Base-by-base conservation (phyloP, 1,140 invertebrate genomes). In the Drosophila lowei region DNA sequence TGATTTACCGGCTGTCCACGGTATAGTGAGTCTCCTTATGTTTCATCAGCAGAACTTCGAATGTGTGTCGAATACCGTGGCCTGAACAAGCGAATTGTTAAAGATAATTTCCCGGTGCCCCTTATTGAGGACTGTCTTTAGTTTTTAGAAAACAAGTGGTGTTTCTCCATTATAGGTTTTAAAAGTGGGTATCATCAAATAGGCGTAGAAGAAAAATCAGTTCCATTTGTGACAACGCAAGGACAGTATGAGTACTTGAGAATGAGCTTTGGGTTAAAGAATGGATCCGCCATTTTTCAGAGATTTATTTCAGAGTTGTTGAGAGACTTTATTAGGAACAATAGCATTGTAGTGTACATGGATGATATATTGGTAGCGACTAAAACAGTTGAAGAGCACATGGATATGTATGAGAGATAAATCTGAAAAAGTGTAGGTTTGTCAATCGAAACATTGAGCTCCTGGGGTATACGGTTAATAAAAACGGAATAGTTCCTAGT, bases 21-120 rank as follows among this genome's bases (percentile, higher is more conserved):
- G 2, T 18, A 18, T 9, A 52, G 25, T 25, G 23, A 47, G 23
- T 23, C 23, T 23, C 23, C 23, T 23, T 23, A 23, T 23, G 23
- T 3, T 23, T 23, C 23, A 52, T 13, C 9, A 59, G 47, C 46
- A 9, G 28, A 34, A 34, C 23, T 23, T 23, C 23, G 4, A 23
- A 23, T 23, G 23, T 23, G 23, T 23, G 23, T 57, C 5, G 54
- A 66, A 38, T 66, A 58, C 13, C 23, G 67, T 34, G 54, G 54
- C 3, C 11, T 62, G 5, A 65, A 59, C 34, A 63, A 52, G 18
- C 16, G 11, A 15, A 57, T 23, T 23, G 25, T 50, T 18, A 5
- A 34, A 23, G 25, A 49, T 43, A 49, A 62, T 44, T 46, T 54
- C 11, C 6, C 41, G 5, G 6, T 60, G 21, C 57, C 57, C 5